These are phyloP conservation scores for Drosophila buzzatii DNA, from an alignment of 2,888 invertebrate genomes.

Conservation along the genomic window DNA sequence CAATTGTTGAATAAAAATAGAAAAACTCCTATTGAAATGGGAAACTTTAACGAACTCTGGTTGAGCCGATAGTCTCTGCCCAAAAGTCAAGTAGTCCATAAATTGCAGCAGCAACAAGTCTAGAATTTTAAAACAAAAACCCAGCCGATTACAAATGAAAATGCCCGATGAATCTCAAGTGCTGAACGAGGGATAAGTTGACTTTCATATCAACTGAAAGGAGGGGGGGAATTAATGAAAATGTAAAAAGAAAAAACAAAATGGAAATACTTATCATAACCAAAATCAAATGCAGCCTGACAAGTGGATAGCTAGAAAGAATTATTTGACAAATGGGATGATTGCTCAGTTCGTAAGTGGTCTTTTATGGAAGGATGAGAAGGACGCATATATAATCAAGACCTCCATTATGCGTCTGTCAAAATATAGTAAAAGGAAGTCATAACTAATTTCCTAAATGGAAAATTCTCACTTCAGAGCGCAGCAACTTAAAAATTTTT, in stretches of 20 bases:
- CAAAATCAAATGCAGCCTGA: slow-evolving; percentile 51
- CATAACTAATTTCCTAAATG: slow-evolving; percentile 50
- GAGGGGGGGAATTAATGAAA: slow-evolving; percentile 33
- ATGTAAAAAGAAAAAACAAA: slow-evolving; percentile 48
- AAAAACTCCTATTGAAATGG: slow-evolving; percentile 33
- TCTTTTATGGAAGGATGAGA: not conserved
- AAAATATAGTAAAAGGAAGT: slow-evolving; percentile 73
- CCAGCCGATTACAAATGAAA: slow-evolving; percentile 64
- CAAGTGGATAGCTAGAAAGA: slow-evolving; percentile 20
- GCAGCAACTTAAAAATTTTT: not conserved
- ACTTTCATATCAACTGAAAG: slow-evolving; percentile 17
- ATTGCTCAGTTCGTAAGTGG: slow-evolving; percentile 59
- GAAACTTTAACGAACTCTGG: slow-evolving; percentile 17
- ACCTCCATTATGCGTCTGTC: slow-evolving; percentile 31
- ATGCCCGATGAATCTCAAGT: slow-evolving; percentile 54
- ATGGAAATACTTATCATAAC: slow-evolving; percentile 52
- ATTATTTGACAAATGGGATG: slow-evolving; percentile 51
- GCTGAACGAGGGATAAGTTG: slow-evolving; percentile 28
- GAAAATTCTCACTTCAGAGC: slow-evolving; percentile 5
- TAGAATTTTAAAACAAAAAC: slow-evolving; percentile 61
- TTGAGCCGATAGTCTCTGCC: slow-evolving; percentile 33
- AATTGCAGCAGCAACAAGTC: slow-evolving; percentile 63
- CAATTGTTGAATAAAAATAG: slow-evolving; percentile 35
- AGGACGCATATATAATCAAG: slow-evolving; percentile 6
- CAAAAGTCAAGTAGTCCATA: slow-evolving; percentile 70